A percentile compares a stretch with the other conserved stretches of the same genome.
Conservation (phyloP, 2,888 invertebrate species). For the Belgica antarctica region DNA sequence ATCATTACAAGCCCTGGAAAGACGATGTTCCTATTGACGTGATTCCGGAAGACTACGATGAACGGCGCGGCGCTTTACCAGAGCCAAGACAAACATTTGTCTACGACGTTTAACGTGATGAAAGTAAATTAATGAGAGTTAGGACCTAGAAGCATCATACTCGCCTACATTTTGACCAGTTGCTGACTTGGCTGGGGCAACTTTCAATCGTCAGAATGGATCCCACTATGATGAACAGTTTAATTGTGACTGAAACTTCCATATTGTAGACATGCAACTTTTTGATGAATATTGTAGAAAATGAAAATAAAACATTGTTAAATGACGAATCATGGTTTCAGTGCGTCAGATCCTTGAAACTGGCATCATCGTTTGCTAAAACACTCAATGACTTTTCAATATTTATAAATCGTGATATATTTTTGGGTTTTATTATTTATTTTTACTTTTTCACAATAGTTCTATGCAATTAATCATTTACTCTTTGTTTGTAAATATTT, state of each 20-base stretch:
- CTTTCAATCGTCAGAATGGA: not conserved
- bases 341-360: not conserved
- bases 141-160: not conserved
- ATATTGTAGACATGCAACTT: conserved; percentile 3
- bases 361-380: not conserved
- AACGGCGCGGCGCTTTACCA: not conserved
- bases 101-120: not conserved
- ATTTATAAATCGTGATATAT: not conserved
- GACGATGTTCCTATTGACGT: not conserved
- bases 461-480: conserved; percentile 2
- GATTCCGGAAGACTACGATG: not conserved
- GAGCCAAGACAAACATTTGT: not conserved
- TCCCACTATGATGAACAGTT: not conserved
- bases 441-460: not conserved
- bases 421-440: not conserved
- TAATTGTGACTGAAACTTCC: conserved; percentile 12
- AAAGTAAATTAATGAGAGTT: not conserved
- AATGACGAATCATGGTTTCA: not conserved
- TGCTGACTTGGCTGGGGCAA: conserved; percentile 8
- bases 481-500: conserved; percentile 13
- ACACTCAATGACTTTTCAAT: too few relatives aligned
- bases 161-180: not conserved
- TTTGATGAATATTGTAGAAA: conserved; percentile 2
- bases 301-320: not conserved
- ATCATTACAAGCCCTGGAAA: conserved; percentile 19